Base-by-base conservation (phyloP, 1,140 invertebrate species). In the Platorchestia sp. region DNA sequence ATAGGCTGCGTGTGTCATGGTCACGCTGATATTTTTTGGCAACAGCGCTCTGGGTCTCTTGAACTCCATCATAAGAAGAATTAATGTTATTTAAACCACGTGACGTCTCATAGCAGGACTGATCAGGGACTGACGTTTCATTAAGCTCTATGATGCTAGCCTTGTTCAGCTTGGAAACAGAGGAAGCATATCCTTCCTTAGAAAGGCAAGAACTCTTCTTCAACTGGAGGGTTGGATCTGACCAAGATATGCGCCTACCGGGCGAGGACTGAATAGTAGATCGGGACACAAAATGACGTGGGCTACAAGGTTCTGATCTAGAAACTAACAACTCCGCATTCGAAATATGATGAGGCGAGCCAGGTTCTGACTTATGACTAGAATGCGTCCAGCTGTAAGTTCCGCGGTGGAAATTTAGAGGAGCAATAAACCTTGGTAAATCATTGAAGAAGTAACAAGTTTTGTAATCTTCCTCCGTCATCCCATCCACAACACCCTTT, bases 401-500 rank as follows among this genome's bases (percentile, higher is more conserved):
- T 6, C 45, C 44, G 6, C 91, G 41, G 45, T 45, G 91, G 44
- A 93, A 93, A n/a, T 93, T 93, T 40, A 93, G 44, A 47, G 91
- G 91, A 1, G 91, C 91, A 93, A 93, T 93, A 40, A 44, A 93
- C 91, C 45, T 45, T n/a, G 91, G 91, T 36, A 93, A 93, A 93
- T 93, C 91, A 40, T 47, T 47, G 45, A 93, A 45, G 40, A 93
- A 93, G 45, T 93, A 93, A 45, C 10, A 93, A 45, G 91, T 93
- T 41, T 93, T 93, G n/a, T 93, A 93, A 40, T 93, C 91, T 93
- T 93, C 91, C n/a, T 93, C 91, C 14, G 91, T 93, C 91, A 93
- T 93, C 19, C 91, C 91, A 47, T 93, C 91, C 22, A 93, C 91
- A 93, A 93, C 91, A n/a, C 43, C 91, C 40, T 93, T 93, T 19